Evolutionary conservation across 2,113 vertebrate species (phyloP).

Genomic region (Puffinus mauretanicus): DNA sequence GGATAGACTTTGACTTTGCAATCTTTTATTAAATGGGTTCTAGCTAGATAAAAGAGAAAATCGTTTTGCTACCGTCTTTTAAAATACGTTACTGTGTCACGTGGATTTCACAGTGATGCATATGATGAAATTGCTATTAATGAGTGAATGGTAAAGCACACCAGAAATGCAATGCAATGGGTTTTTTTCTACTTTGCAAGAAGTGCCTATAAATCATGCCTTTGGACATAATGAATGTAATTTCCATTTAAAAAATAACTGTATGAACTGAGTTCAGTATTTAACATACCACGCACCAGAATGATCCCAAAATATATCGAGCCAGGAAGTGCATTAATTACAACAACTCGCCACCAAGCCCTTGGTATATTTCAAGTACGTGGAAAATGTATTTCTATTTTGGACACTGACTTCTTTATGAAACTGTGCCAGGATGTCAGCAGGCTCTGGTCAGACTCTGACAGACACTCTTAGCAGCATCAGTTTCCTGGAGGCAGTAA

Average conservation of each 20-base stretch:
- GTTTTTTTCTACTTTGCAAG: not conserved
- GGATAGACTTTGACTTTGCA: not conserved
- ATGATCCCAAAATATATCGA: constrained; percentile 2
- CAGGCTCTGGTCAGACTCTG: not conserved
- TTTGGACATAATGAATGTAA: not conserved
- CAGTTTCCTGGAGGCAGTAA: constrained; percentile 44
- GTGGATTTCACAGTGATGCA: not conserved
- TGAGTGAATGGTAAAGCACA: constrained; percentile 19
- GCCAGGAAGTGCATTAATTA: constrained; percentile 37
- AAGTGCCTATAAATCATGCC: not conserved
- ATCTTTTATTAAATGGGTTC: constrained; percentile 28
- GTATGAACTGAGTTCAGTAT: not conserved
- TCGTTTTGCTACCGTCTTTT: not conserved
- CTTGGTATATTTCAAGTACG: not conserved
- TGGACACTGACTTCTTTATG: constrained; percentile 20
- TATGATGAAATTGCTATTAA: constrained; percentile 30
- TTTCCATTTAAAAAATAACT: not conserved
- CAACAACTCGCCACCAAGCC: not conserved
- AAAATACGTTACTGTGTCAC: not conserved
- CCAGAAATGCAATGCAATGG: not conserved
- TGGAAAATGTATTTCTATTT: constrained; percentile 24
- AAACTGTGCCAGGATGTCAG: constrained; percentile 8
- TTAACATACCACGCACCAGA: not conserved
- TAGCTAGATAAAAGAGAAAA: constrained; percentile 27
- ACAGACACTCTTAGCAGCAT: constrained; percentile 7